Conservation (phyloP, 2,888 invertebrate genomes). For the Heliconius ethilla region DNA sequence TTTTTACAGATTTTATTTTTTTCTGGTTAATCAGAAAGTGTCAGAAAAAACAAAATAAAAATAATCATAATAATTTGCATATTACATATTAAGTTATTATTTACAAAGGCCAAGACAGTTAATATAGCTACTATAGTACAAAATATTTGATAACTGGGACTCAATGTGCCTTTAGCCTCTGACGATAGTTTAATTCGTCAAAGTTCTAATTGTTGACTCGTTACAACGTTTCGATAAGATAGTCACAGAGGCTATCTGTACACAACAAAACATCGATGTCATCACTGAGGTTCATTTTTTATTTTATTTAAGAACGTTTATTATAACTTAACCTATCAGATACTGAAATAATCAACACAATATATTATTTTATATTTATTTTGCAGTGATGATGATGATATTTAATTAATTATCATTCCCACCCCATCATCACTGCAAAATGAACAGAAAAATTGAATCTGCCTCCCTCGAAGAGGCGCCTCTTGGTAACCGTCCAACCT, state of each 20-base stretch:
- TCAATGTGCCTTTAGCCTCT: constrained; percentile 26
- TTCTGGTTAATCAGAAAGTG: not conserved
- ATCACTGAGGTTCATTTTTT: constrained; percentile 43
- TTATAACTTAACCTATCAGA: not conserved
- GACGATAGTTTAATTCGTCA: constrained; percentile 23
- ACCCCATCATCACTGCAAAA: too few species aligned
- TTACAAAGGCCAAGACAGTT: constrained; percentile 1
- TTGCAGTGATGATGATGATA: not conserved
- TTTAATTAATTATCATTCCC: too few species aligned
- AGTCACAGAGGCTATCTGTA: constrained; percentile 50
- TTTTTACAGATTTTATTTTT: not conserved
- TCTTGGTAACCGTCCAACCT: too few species aligned
- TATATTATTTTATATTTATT: not conserved
- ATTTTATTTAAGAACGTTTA: constrained; percentile 20
- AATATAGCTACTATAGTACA: constrained; percentile 3
- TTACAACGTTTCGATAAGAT: constrained; percentile 49
- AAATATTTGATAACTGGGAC: constrained; percentile 26
- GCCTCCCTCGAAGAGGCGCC: too few species aligned
- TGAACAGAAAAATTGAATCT: not conserved
- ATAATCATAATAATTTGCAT: not conserved
- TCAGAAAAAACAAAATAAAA: not conserved
- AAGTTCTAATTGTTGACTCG: constrained; percentile 35
- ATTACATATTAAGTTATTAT: not conserved
- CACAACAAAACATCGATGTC: constrained; percentile 46
- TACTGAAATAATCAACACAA: not conserved